Evolutionary conservation across 53 echinoderm and acorn worm genomes (phyloP).

Genomic region (Apostichopus leukothele): DNA sequence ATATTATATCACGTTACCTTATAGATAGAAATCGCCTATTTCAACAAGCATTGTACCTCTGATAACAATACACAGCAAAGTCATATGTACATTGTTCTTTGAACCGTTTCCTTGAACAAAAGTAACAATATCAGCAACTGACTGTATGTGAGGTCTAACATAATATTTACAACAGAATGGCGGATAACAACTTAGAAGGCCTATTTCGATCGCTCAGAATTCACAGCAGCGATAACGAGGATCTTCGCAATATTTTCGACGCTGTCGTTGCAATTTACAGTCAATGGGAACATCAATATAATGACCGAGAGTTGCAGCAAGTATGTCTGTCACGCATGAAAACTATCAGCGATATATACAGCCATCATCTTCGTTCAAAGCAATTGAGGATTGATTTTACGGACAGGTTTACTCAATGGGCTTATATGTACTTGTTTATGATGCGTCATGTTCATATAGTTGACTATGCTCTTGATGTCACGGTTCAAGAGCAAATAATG

Average conservation of each 20-base stretch:
- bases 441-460: conserved; percentile 40
- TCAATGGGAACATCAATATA: neutral
- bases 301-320: neutral
- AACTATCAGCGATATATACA: neutral
- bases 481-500: neutral
- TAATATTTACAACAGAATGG: neutral
- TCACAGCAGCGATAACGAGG: neutral
- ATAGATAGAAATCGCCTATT: no score
- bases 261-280: neutral
- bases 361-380: neutral
- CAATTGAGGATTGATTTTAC: neutral
- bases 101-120: no score
- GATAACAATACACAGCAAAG: no score
- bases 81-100: no score
- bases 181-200: neutral
- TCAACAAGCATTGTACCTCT: no score
- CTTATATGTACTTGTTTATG: conserved; percentile 32
- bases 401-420: neutral
- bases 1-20: no score
- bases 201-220: neutral
- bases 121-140: no score
- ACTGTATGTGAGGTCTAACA: no score
- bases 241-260: neutral
- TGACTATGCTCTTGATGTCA: neutral
- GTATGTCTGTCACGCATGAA: neutral